phyloP scores from a whole-genome alignment of 2,113 vertebrate species.

The Sylvietta virens region DNA sequence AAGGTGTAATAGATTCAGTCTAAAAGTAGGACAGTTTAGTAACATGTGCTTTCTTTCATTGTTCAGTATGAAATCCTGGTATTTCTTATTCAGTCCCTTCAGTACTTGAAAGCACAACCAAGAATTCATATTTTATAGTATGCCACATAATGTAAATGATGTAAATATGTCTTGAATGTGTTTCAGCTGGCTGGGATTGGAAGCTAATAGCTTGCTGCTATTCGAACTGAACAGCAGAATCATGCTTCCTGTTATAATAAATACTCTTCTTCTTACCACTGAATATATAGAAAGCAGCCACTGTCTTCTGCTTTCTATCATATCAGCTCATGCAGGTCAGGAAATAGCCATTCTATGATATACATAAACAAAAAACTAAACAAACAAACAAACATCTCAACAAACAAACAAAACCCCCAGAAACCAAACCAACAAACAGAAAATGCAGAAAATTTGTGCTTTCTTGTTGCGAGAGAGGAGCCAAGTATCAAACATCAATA shows the following conservation, averaged over 20 bases:
- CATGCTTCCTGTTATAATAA: not conserved
- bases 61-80: not conserved
- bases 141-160: not conserved
- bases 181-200: not conserved
- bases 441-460: not conserved
- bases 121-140: not conserved
- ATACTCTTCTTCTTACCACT: not conserved
- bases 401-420: not conserved
- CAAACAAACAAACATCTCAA: not conserved
- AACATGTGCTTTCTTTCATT: not conserved
- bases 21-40: not conserved
- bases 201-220: not conserved
- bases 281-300: not conserved
- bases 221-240: not conserved
- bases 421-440: too few relatives aligned
- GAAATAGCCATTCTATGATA: not conserved
- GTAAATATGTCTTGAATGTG: not conserved
- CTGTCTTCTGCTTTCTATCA: not conserved
- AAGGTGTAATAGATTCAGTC: slow-evolving; percentile 1
- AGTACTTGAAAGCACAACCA: not conserved
- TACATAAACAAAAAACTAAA: not conserved
- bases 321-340: not conserved
- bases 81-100: not conserved
- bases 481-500: too few relatives aligned
- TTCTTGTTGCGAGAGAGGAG: too few relatives aligned